These are phyloP conservation scores for Apostichopus parvimensis DNA, from an alignment of 35 echinoderm and acorn worm genomes.

Conservation along the genomic window DNA sequence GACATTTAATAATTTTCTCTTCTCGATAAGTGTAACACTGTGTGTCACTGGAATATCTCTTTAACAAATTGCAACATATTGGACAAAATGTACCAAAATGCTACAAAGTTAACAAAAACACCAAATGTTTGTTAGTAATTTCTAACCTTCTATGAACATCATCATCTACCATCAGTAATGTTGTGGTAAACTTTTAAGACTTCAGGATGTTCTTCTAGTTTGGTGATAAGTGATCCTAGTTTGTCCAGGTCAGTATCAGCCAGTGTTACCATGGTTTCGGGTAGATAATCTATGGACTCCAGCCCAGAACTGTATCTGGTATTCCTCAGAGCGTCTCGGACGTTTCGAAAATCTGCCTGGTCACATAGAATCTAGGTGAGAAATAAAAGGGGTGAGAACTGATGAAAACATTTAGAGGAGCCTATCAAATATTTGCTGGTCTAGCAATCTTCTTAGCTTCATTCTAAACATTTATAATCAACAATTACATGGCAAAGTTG, in stretches of 20 bases:
- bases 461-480: too few relatives aligned
- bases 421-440: too few relatives aligned
- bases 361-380: constrained; percentile 19
- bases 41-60: too few relatives aligned
- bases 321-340: constrained; percentile 2
- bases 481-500: too few relatives aligned
- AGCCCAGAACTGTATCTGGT: constrained; percentile 1
- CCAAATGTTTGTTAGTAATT: not conserved
- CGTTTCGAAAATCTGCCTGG: constrained; percentile 34
- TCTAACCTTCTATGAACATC: not conserved
- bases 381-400: too few relatives aligned
- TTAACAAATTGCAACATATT: too few relatives aligned
- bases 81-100: too few relatives aligned
- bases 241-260: not conserved
- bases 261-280: not conserved
- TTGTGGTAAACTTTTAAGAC: constrained; percentile 22
- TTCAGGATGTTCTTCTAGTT: constrained; percentile 24
- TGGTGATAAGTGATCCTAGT: constrained; percentile 16
- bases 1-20: too few relatives aligned
- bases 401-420: too few relatives aligned
- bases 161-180: constrained; percentile 10
- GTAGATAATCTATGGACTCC: not conserved
- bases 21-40: too few relatives aligned
- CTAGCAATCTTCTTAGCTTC: too few relatives aligned
- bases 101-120: too few relatives aligned